Conservation (phyloP, 2,888 invertebrate species). For the Cyaniris semiargus region DNA sequence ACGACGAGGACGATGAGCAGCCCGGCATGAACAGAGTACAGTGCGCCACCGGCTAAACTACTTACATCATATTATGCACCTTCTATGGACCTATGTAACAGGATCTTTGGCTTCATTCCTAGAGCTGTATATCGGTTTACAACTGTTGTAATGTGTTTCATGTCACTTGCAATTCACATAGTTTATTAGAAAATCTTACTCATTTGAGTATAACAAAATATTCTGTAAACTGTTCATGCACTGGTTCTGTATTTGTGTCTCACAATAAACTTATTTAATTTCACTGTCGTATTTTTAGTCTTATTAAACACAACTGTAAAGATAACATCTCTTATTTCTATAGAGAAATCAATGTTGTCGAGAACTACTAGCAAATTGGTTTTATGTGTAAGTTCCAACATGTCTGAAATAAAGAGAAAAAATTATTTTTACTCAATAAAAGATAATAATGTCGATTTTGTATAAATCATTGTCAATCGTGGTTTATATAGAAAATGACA, state of each 20-base stretch:
- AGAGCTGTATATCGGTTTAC: neutral
- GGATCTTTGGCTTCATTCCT: neutral
- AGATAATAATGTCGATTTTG: neutral
- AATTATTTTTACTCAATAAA: neutral
- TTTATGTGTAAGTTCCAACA: neutral
- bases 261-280: conserved; percentile 2
- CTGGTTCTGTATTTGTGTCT: neutral
- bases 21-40: conserved; percentile 87
- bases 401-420: neutral
- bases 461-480: too few species aligned
- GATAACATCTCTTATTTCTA: too few species aligned
- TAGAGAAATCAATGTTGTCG: neutral
- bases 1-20: conserved; percentile 88
- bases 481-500: too few species aligned
- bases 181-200: neutral
- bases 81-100: conserved; percentile 21
- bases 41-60: conserved; percentile 86
- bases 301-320: neutral
- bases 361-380: neutral
- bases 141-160: neutral
- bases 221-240: neutral
- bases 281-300: neutral
- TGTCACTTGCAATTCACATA: neutral
- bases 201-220: neutral
- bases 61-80: conserved; percentile 19